phyloP scores from a whole-genome alignment of 2,797 vertebrate genomes.

The Bryconaethiops microstoma region DNA sequence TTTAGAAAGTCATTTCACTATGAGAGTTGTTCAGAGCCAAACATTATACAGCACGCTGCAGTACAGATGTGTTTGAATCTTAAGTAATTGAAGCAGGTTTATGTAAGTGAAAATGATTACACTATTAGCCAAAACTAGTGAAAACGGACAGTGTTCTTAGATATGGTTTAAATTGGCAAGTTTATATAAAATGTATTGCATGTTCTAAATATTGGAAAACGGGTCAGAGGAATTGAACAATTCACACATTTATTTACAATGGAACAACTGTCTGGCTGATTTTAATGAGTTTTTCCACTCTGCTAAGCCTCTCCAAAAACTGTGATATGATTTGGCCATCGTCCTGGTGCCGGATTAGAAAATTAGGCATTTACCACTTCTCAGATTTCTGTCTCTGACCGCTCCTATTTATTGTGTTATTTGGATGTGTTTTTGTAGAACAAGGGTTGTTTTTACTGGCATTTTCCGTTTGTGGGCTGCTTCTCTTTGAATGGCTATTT shows the following conservation, averaged over 20 bases:
- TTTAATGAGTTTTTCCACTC: constrained; percentile 66
- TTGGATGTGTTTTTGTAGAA: constrained; percentile 65
- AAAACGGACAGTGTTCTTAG: neutral
- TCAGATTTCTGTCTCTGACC: constrained; percentile 70
- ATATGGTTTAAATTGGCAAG: neutral
- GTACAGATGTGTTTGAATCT: constrained; percentile 26
- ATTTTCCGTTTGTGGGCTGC: constrained; percentile 57
- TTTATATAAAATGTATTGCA: constrained; percentile 24
- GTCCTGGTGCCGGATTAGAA: constrained; percentile 68
- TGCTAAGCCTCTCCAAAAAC: constrained; percentile 55
- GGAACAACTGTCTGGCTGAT: constrained; percentile 65
- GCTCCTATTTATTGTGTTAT: constrained; percentile 70
- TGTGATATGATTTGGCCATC: constrained; percentile 65
- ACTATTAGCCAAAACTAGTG: neutral
- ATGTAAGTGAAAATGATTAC: neutral
- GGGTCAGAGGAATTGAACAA: constrained; percentile 15
- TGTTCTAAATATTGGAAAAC: constrained; percentile 4
- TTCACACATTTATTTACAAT: constrained; percentile 65
- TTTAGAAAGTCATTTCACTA: constrained; percentile 37
- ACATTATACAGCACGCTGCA: constrained; percentile 10
- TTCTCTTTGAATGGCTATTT: constrained; percentile 60
- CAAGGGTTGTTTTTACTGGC: constrained; percentile 64
- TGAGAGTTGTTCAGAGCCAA: neutral
- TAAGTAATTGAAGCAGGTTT: neutral
- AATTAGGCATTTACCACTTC: constrained; percentile 69